Evolutionary conservation across 2,888 invertebrate species (phyloP), one percentile per base, ranked within the genome.

Genomic region (Scaptomyza flava): DNA sequence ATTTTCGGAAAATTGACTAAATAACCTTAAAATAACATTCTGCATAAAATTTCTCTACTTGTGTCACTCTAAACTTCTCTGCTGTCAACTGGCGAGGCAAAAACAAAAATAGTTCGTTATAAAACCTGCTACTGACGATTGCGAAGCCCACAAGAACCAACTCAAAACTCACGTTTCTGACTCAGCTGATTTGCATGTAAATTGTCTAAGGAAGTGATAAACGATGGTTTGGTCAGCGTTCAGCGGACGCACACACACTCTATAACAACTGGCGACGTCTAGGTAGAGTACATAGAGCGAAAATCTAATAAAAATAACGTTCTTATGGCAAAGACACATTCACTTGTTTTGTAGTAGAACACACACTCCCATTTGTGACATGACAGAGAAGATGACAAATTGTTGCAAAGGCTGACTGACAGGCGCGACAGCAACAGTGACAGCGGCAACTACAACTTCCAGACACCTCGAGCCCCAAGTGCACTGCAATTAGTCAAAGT

Each of bases 351-450:
- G n/a, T 12, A 6, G 47, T 47, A 14, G 61, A 9, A 52, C 36
- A 66, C 61, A 65, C 48, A 60, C 72, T 62, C 79, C 50, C 69
- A 71, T 73, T 71, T 71, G 78, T 72, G 87, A 76, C 61, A 64
- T 77, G 82, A 83, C 82, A 87, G 79, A 84, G 77, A 84, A 89
- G 85, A 84, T 89, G 85, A 89, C 85, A 85, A 85, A 85, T 89
- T 81, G 84, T 79, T 59, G 68, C 70, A 75, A 89, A 71, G 68
- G 54, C 67, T 81, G 89, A 88, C 69, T 86, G 82, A 79, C 77
- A 77, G 77, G 50, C 64, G 66, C 69, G 68, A 68, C 79, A 65
- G 52, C 68, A 69, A 56, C 73, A 51, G 52, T 63, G 47, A 62
- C 60, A 61, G 45, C 56, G 59, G 53, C 77, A 68, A 65, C 81